Evolutionary conservation across 2,888 invertebrate species (phyloP).

Genomic region (Agrotis segetum): DNA sequence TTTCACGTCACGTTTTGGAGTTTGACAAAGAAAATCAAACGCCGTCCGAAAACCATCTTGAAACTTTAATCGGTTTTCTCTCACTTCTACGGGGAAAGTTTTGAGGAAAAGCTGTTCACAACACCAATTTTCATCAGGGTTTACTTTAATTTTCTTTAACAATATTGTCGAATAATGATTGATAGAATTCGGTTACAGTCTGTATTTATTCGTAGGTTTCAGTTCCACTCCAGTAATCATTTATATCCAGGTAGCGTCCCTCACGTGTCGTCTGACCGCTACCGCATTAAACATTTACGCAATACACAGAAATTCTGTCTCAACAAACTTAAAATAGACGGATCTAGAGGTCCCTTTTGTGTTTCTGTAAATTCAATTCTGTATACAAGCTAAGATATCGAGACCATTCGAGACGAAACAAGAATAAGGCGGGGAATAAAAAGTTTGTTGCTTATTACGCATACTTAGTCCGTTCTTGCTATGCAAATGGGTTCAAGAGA

Average conservation of each 20-base stretch:
- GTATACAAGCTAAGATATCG: constrained; percentile 33
- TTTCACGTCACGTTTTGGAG: constrained; percentile 52
- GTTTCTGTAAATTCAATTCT: constrained; percentile 41
- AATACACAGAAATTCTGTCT: constrained; percentile 39
- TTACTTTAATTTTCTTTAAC: constrained; percentile 39
- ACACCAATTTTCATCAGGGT: constrained; percentile 12
- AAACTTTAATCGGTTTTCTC: constrained; percentile 54
- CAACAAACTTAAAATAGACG: constrained; percentile 48
- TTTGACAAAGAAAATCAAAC: constrained; percentile 56
- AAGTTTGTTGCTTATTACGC: constrained; percentile 31
- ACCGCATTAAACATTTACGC: constrained; percentile 52
- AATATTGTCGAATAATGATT: constrained; percentile 16
- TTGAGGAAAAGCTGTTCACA: constrained; percentile 6
- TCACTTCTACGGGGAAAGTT: constrained; percentile 28
- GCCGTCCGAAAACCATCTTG: constrained; percentile 31
- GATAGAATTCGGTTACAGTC: constrained; percentile 23
- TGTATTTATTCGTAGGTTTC: background rate
- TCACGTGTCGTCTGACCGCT: constrained; percentile 14
- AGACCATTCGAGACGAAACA: constrained; percentile 35
- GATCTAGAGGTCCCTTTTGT: constrained; percentile 33
- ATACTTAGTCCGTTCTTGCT: constrained; percentile 21
- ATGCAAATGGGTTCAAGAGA: constrained; percentile 49
- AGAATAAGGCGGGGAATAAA: constrained; percentile 46
- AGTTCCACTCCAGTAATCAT: constrained; percentile 38
- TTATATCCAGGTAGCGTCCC: constrained; percentile 42